Percentiles rank a stretch among this genome's conserved stretches.
Evolutionary conservation across 2,797 vertebrate genomes (phyloP).

Genomic region (Hylomyscus alleni): DNA sequence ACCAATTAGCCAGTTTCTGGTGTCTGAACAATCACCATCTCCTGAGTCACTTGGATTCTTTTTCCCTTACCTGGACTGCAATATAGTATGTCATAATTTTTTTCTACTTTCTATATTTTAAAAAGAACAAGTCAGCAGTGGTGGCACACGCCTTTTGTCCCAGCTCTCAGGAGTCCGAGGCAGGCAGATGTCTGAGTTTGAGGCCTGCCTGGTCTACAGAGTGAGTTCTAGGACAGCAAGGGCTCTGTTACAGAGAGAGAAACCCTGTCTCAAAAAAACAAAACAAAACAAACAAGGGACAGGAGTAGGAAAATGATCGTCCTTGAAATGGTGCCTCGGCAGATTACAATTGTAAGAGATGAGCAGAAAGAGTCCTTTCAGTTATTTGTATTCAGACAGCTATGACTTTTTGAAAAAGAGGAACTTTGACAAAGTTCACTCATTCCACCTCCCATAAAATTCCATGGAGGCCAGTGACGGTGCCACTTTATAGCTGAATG

Average conservation of each 20-base stretch:
- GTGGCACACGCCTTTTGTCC: neutral
- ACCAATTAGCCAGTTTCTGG: constrained; percentile 65
- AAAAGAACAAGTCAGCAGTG: neutral
- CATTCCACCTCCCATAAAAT: constrained; percentile 40
- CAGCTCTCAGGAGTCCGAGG: neutral
- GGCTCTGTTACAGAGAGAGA: neutral
- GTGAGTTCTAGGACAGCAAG: neutral
- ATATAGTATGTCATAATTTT: neutral
- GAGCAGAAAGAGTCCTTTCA: neutral
- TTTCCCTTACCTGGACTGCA: constrained; percentile 55
- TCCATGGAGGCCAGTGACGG: constrained; percentile 4
- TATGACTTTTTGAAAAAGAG: constrained; percentile 46
- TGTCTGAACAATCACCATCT: constrained; percentile 59
- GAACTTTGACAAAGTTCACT: constrained; percentile 41
- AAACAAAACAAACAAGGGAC: neutral
- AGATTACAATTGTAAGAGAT: constrained; percentile 68
- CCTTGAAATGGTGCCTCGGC: constrained; percentile 71
- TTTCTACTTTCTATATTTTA: constrained; percentile 49
- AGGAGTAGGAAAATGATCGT: constrained; percentile 56
- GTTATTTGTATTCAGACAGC: constrained; percentile 29
- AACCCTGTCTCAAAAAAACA: neutral
- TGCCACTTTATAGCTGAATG: constrained; percentile 20
- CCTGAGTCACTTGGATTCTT: constrained; percentile 20
- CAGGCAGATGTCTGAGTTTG: neutral
- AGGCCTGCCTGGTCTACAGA: neutral